A percentile compares a stretch with the other conserved stretches of the same genome.
Conservation (phyloP, 2,888 invertebrate species). For the Cataglyphis cursor region DNA sequence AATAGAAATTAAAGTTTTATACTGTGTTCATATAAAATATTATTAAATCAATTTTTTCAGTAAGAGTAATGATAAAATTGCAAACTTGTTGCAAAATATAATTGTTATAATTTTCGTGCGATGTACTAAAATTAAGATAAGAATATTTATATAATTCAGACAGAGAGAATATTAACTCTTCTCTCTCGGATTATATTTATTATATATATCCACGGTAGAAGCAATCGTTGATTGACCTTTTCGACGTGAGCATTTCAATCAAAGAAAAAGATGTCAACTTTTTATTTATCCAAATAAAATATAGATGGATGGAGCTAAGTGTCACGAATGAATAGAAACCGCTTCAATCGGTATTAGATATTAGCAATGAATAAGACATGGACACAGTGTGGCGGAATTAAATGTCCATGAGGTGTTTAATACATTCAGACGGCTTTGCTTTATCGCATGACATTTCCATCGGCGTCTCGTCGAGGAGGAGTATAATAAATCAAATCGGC, state of each 20-base stretch:
- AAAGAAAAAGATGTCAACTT: conserved; percentile 1
- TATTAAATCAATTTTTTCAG: neutral
- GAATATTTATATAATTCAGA: neutral
- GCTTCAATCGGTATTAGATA: conserved; percentile 29
- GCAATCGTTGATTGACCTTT: conserved; percentile 37
- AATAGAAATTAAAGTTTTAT: neutral
- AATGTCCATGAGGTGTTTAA: conserved; percentile 16
- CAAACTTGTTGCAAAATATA: neutral
- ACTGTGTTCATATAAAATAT: neutral
- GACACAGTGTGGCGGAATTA: conserved; percentile 19
- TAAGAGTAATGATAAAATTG: neutral
- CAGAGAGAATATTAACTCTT: neutral
- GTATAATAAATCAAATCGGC: conserved; percentile 55
- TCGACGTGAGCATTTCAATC: conserved; percentile 42
- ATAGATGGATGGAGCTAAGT: neutral
- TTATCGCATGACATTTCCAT: conserved; percentile 50
- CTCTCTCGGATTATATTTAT: neutral
- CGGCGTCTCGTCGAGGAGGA: conserved; percentile 42
- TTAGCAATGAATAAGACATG: conserved; percentile 20
- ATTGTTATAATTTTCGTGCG: neutral
- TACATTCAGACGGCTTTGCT: conserved; percentile 13
- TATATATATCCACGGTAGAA: neutral
- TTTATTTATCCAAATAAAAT: neutral
- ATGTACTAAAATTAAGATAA: conserved; percentile 12
- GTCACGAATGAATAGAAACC: neutral